These are phyloP conservation scores for Chionomys nivalis DNA, from an alignment of 2,113 vertebrate species.

Conservation along the genomic window DNA sequence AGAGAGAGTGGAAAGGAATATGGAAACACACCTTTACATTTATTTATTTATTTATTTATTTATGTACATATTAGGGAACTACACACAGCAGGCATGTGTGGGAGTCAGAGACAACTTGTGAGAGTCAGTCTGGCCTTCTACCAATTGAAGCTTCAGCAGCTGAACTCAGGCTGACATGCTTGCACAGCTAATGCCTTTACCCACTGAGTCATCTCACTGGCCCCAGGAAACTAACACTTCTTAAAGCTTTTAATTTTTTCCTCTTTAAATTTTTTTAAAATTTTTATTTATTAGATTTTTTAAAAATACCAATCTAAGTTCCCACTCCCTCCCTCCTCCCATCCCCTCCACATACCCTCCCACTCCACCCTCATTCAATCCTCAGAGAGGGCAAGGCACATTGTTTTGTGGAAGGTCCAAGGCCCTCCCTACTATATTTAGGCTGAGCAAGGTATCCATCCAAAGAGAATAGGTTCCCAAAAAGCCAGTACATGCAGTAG, in stretches of 20 bases:
- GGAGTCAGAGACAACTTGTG: neutral
- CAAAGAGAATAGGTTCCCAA: no score
- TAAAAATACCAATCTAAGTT: no score
- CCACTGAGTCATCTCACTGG: neutral
- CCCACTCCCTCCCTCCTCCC: no score
- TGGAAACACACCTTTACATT: neutral
- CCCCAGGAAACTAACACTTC: neutral
- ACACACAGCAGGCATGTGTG: neutral
- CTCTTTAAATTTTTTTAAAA: no score
- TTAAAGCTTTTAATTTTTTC: neutral
- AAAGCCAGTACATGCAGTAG: no score
- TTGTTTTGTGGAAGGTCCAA: no score
- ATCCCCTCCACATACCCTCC: no score
- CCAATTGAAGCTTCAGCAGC: neutral
- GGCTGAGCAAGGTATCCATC: no score
- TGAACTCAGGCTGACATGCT: neutral
- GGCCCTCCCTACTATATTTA: no score
- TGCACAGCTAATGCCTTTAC: neutral
- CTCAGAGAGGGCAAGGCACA: no score
- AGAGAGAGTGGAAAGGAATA: conserved; percentile 3
- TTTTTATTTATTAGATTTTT: no score
- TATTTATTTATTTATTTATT: neutral
- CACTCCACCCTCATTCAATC: no score
- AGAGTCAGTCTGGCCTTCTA: neutral
- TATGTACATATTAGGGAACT: neutral